Conservation (phyloP, 2,888 invertebrate genomes). For the Anorthoa munda region DNA sequence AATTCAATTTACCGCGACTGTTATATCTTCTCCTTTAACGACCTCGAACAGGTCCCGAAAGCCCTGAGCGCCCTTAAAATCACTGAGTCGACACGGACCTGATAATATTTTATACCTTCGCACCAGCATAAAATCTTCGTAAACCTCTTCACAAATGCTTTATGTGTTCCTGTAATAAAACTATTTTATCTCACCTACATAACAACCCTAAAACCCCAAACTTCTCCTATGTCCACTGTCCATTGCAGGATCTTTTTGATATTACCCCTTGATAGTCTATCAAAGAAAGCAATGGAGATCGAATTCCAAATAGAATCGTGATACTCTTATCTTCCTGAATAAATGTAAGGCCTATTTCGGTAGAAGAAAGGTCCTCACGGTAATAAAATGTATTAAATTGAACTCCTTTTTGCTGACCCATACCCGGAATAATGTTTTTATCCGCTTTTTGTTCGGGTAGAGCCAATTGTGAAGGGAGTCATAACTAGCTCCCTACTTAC, state of each 20-base stretch:
- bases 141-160: conserved; percentile 70
- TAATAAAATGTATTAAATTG: conserved; percentile 68
- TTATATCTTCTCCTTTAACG: conserved; percentile 55
- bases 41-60: conserved; percentile 31
- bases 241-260: conserved; percentile 55
- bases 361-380: conserved; percentile 58
- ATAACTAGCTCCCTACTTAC: conserved; percentile 46
- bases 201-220: conserved; percentile 29
- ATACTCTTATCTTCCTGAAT: conserved; percentile 59
- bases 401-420: conserved; percentile 64
- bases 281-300: conserved; percentile 61
- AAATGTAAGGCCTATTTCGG: conserved; percentile 61
- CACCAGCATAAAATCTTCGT: conserved; percentile 68
- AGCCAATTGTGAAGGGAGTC: conserved; percentile 53
- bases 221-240: conserved; percentile 43
- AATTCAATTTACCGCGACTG: conserved; percentile 41
- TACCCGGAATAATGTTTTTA: conserved; percentile 60
- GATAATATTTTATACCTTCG: conserved; percentile 69
- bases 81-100: conserved; percentile 62
- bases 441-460: conserved; percentile 51
- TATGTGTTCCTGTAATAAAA: conserved; percentile 68
- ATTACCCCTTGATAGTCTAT: conserved; percentile 52
- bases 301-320: conserved; percentile 57
- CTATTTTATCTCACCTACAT: conserved; percentile 64
- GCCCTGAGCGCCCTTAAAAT: conserved; percentile 62